These are phyloP conservation scores for Cossypha polioptera DNA, from an alignment of 2,797 vertebrate species.

Conservation along the genomic window DNA sequence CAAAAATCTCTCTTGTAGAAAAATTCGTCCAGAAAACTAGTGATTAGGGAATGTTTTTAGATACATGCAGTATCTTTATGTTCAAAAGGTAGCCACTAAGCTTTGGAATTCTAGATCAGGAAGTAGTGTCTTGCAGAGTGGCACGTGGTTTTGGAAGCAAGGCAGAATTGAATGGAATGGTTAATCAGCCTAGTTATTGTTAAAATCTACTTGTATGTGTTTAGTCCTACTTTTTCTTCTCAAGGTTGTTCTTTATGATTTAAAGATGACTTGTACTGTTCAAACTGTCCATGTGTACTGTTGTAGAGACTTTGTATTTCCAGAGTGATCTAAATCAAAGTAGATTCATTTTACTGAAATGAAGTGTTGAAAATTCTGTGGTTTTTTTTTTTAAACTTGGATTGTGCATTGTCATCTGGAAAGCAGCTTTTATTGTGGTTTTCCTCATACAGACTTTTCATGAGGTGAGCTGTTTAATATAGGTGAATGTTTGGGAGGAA, in stretches of 20 bases:
- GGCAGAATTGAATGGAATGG: neutral
- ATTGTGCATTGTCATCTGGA: neutral
- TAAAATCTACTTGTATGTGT: neutral
- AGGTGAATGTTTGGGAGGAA: neutral
- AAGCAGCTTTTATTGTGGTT: neutral
- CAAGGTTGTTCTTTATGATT: neutral
- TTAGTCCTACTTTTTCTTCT: neutral
- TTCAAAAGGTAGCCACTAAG: neutral
- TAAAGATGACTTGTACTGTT: neutral
- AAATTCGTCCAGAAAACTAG: neutral
- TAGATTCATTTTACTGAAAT: neutral
- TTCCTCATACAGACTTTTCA: neutral
- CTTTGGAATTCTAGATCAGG: neutral
- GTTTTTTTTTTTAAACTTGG: too few species aligned
- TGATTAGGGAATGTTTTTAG: neutral
- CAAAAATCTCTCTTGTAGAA: neutral
- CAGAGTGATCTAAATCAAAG: neutral
- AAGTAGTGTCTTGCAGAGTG: neutral
- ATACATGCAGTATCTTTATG: rapidly evolving
- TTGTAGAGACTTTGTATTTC: neutral
- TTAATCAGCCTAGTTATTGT: neutral
- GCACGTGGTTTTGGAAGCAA: neutral
- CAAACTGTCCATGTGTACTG: rapidly evolving
- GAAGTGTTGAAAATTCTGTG: neutral
- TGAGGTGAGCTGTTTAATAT: neutral